These are phyloP conservation scores for Smithornis capensis DNA, from an alignment of 2,113 vertebrate species.

Conservation along the genomic window DNA sequence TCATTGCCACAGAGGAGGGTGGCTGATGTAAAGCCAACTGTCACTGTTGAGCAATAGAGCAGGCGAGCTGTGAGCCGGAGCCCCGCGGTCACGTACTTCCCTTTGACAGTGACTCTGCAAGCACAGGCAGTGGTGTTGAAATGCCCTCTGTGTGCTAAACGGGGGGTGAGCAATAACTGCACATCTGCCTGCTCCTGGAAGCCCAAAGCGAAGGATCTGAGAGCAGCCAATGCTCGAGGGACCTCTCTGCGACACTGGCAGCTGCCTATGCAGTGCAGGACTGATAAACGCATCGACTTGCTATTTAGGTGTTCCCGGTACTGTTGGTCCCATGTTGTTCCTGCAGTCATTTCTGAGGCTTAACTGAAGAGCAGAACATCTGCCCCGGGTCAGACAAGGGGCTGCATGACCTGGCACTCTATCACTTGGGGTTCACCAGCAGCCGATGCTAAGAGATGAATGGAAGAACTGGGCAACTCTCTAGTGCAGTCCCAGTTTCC, in stretches of 20 bases:
- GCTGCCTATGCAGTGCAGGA: neutral
- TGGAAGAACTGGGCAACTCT: neutral
- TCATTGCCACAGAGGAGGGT: constrained; percentile 55
- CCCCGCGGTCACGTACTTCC: constrained; percentile 48
- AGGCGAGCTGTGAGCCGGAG: neutral
- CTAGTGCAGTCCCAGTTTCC: neutral
- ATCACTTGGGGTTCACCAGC: neutral
- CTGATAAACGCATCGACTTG: neutral
- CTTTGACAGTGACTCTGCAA: constrained; percentile 34
- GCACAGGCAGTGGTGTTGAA: constrained; percentile 1
- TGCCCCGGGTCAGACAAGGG: neutral
- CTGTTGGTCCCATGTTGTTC: neutral
- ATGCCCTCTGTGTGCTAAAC: neutral
- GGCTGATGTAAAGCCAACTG: constrained; percentile 67
- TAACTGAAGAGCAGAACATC: constrained; percentile 1
- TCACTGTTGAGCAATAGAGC: constrained; percentile 54
- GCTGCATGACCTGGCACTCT: neutral
- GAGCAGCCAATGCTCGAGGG: rapidly evolving
- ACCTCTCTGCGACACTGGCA: neutral
- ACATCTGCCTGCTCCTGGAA: neutral
- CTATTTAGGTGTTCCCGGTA: neutral
- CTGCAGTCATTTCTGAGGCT: constrained; percentile 2
- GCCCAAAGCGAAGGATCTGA: neutral
- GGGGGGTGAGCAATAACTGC: neutral
- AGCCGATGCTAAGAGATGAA: neutral